Percentiles rank a stretch among this genome's conserved stretches.
Evolutionary conservation across 2,797 vertebrate species (phyloP).

Genomic region (Eulemur coronatus): DNA sequence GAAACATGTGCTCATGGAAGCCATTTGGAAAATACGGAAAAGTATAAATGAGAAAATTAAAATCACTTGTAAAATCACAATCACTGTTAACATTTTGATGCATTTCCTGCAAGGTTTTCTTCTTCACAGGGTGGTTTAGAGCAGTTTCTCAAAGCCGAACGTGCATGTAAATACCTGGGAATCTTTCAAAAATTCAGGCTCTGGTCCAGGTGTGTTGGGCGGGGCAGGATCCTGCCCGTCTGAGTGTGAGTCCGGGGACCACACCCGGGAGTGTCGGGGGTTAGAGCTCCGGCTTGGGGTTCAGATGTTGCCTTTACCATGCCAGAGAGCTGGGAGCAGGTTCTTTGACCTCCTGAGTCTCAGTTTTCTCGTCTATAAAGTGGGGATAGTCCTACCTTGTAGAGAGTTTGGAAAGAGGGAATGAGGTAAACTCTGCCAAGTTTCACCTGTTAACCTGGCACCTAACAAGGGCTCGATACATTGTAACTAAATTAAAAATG

Average conservation of each 20-base stretch:
- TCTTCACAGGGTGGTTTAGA: not conserved
- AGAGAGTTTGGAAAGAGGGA: not conserved
- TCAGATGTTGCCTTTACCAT: fast-evolving
- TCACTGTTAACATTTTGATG: not conserved
- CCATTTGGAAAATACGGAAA: not conserved
- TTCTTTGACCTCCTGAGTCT: not conserved
- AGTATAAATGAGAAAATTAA: not conserved
- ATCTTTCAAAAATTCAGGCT: too few species aligned
- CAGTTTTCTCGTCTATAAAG: not conserved
- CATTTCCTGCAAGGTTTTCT: fast-evolving
- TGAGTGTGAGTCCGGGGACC: not conserved
- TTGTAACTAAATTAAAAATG: not conserved
- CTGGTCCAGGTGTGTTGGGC: too few species aligned
- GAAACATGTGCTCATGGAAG: not conserved
- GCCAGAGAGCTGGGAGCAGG: fast-evolving
- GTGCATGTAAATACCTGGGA: fast-evolving
- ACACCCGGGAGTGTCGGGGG: fast-evolving
- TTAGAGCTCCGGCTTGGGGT: not conserved
- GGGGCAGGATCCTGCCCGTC: fast-evolving
- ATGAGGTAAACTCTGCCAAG: not conserved
- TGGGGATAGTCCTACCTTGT: too few species aligned
- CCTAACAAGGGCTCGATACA: not conserved
- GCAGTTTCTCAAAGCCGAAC: not conserved
- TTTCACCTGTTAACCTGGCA: not conserved
- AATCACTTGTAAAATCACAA: not conserved